Base-by-base conservation (phyloP, 2,888 invertebrate genomes). In the Odontomyia ornata region DNA sequence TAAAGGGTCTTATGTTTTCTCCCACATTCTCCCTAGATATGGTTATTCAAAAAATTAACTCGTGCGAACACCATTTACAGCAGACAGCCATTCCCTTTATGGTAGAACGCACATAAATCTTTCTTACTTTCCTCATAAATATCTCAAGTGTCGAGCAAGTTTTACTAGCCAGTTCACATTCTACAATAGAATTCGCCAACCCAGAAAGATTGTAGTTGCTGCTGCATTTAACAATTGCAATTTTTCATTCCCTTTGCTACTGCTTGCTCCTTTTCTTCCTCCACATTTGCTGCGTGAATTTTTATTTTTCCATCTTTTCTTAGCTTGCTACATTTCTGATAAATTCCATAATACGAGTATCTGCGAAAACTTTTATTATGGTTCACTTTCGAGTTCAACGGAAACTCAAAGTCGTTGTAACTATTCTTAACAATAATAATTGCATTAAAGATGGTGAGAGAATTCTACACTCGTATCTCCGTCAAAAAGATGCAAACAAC, bases 111-210 rank as follows among this genome's bases (percentile, higher is more conserved):
- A 3, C 15, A 52, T 52, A 52, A 52, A 52, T 52, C 15, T 15
- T 52, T 52, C 52, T n/a, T 52, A 52, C 52, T 52, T 52, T 52
- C 52, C 52, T 52, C 52, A 52, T 52, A 52, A 52, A 52, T 52
- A 52, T 52, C 15, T 52, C 52, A 52, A 52, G 52, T 52, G 5
- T 52, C 52, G 52, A 52, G 15, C 18, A n/a, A 52, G 52, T 52
- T 52, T 52, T 18, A 13, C n/a, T 9, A 52, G 52, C 52, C 7
- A 13, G 52, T n/a, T 13, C 18, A n/a, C n/a, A 52, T 18, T 52
- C 52, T 18, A 15, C 52, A 52, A 52, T 52, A 18, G 52, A 52
- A 52, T 18, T 52, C 18, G 52, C n/a, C 52, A 18, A 52, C 15
- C 52, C 13, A 4, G 3, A 9, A 9, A 9, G 3, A 36, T 36